These are phyloP conservation scores for Larimichthys crocea DNA, from an alignment of 2,113 vertebrate genomes.

Conservation along the genomic window DNA sequence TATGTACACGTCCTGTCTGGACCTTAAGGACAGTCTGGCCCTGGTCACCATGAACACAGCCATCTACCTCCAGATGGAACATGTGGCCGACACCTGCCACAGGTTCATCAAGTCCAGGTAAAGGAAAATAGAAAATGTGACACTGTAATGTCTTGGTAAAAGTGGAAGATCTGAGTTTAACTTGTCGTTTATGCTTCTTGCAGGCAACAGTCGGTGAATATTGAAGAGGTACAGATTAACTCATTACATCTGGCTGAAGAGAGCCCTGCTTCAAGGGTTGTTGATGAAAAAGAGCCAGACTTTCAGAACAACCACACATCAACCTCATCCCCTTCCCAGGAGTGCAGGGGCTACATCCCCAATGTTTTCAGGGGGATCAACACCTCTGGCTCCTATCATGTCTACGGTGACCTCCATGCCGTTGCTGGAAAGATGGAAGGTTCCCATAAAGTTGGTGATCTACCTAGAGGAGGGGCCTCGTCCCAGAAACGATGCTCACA, in stretches of 20 bases:
- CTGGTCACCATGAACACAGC: slow-evolving; percentile 93
- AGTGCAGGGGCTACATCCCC: slow-evolving; percentile 84
- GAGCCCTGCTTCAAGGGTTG: slow-evolving; percentile 80
- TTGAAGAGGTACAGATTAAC: slow-evolving; percentile 54
- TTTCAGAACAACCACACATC: slow-evolving; percentile 63
- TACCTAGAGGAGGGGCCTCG: slow-evolving; percentile 81
- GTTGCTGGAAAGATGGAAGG: slow-evolving; percentile 84
- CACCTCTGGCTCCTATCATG: slow-evolving; percentile 89
- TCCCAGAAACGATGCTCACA: slow-evolving; percentile 81
- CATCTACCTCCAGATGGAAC: slow-evolving; percentile 97
- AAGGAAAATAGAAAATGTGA: slow-evolving; percentile 20
- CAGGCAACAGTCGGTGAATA: slow-evolving; percentile 57
- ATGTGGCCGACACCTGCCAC: slow-evolving; percentile 95
- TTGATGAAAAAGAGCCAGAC: slow-evolving; percentile 81
- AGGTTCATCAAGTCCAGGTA: slow-evolving; percentile 96
- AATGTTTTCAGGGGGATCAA: slow-evolving; percentile 89
- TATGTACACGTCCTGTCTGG: slow-evolving; percentile 97
- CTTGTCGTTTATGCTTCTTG: slow-evolving; percentile 19
- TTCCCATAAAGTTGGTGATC: slow-evolving; percentile 78
- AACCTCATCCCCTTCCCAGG: slow-evolving; percentile 78
- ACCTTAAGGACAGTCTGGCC: slow-evolving; percentile 90
- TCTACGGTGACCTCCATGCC: slow-evolving; percentile 88
- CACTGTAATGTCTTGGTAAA: not conserved
- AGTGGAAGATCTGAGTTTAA: slow-evolving; percentile 13
- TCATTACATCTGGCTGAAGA: slow-evolving; percentile 71